These are phyloP conservation scores for Clamator glandarius DNA, from an alignment of 2,797 vertebrate species.

Conservation along the genomic window DNA sequence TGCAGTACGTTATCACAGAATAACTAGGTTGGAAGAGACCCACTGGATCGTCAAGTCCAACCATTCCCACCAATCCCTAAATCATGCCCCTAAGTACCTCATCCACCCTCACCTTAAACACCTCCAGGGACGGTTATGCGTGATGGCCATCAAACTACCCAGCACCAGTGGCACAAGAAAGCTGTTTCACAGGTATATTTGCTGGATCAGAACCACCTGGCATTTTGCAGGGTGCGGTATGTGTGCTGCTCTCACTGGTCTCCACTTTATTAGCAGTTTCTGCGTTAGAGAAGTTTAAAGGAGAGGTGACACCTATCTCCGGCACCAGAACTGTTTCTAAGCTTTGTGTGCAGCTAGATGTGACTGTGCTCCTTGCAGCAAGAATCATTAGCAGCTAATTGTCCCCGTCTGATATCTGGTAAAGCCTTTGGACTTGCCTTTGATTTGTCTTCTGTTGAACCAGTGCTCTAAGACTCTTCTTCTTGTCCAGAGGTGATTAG, in stretches of 20 bases:
- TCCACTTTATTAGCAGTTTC: not conserved
- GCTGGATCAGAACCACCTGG: not conserved
- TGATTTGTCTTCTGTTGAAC: not conserved
- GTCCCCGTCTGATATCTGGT: not conserved
- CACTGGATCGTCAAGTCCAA: no score
- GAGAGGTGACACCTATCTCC: not conserved
- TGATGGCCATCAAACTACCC: not conserved
- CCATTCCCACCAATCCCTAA: no score
- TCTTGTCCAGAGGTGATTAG: not conserved
- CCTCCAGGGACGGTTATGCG: no score
- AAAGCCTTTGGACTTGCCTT: not conserved
- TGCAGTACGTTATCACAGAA: fast-evolving
- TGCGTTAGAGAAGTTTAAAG: not conserved
- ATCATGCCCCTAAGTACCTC: no score
- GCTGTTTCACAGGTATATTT: not conserved
- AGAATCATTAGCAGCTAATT: not conserved
- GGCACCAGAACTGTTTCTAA: fast-evolving
- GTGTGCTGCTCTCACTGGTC: not conserved
- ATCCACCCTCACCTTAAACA: no score
- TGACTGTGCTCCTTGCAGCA: not conserved
- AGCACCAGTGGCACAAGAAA: not conserved
- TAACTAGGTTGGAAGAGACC: no score
- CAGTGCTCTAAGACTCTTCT: not conserved
- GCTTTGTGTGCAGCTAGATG: not conserved
- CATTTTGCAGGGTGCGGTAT: not conserved